phyloP scores from a whole-genome alignment of 1,140 invertebrate genomes.

The Drosophila mauritiana region DNA sequence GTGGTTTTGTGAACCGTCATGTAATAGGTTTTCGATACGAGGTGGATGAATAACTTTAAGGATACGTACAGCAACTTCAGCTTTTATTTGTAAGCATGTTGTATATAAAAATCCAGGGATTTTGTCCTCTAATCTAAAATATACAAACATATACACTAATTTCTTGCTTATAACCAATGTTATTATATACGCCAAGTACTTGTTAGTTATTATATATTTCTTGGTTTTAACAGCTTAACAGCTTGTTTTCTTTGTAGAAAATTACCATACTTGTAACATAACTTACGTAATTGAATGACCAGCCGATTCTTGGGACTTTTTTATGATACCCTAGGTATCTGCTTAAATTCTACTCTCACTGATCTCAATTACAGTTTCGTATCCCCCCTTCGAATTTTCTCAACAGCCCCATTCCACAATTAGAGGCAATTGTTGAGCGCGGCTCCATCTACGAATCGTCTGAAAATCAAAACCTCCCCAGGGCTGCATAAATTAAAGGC shows the following conservation, averaged over 20 bases:
- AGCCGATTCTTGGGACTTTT: neutral
- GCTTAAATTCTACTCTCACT: slow-evolving; percentile 28
- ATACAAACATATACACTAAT: too few relatives aligned
- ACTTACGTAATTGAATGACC: neutral
- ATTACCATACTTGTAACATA: neutral
- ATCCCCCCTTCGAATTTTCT: slow-evolving; percentile 6
- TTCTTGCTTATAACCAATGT: too few relatives aligned
- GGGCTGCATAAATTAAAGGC: slow-evolving; percentile 83
- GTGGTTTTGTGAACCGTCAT: slow-evolving; percentile 5
- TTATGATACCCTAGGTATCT: slow-evolving; percentile 3
- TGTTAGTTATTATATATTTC: too few relatives aligned
- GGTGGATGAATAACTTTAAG: neutral
- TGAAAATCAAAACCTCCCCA: slow-evolving; percentile 75
- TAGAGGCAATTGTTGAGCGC: slow-evolving; percentile 46
- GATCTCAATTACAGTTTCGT: slow-evolving; percentile 50
- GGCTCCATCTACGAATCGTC: slow-evolving; percentile 25
- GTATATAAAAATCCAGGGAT: too few relatives aligned
- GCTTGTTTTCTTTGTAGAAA: neutral
- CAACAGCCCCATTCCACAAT: slow-evolving; percentile 40
- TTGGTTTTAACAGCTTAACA: neutral
- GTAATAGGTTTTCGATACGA: slow-evolving; percentile 9
- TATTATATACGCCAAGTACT: too few relatives aligned
- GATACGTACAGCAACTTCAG: neutral
- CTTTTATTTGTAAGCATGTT: too few relatives aligned
- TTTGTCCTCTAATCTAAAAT: too few relatives aligned